phyloP scores from a whole-genome alignment of 2,797 vertebrate species.

The Aeoliscus strigatus region DNA sequence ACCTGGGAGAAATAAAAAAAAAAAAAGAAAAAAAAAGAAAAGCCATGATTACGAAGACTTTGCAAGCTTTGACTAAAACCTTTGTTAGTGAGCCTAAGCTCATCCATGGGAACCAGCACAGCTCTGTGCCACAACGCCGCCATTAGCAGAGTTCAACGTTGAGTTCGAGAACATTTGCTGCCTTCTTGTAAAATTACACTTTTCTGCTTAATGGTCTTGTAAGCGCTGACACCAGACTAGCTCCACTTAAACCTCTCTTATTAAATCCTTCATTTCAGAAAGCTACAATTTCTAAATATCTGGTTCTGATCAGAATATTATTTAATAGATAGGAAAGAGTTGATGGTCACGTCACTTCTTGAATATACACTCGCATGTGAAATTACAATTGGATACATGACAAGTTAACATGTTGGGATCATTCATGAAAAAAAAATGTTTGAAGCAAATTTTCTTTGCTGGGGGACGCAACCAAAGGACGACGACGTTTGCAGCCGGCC shows the following conservation, averaged over 20 bases:
- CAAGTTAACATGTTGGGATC: too few species aligned
- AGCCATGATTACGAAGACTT: conserved; percentile 16
- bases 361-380: too few species aligned
- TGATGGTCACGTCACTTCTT: too few species aligned
- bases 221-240: too few species aligned
- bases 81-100: conserved; percentile 28
- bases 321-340: too few species aligned
- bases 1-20: conserved; percentile 71
- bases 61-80: conserved; percentile 23
- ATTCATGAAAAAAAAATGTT: neutral
- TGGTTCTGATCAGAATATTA: too few species aligned
- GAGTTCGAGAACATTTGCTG: conserved; percentile 28
- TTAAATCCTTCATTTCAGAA: too few species aligned
- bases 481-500: neutral
- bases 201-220: neutral
- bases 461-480: too few species aligned
- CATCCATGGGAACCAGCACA: conserved; percentile 26
- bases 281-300: too few species aligned
- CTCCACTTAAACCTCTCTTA: too few species aligned
- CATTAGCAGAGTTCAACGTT: conserved; percentile 32
- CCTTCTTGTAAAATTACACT: conserved; percentile 33
- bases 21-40: conserved; percentile 12
- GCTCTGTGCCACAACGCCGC: conserved; percentile 27
- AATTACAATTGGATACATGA: too few species aligned
- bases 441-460: too few species aligned